Conservation (phyloP, 2,797 vertebrate species). For the Sebastes goodei region DNA sequence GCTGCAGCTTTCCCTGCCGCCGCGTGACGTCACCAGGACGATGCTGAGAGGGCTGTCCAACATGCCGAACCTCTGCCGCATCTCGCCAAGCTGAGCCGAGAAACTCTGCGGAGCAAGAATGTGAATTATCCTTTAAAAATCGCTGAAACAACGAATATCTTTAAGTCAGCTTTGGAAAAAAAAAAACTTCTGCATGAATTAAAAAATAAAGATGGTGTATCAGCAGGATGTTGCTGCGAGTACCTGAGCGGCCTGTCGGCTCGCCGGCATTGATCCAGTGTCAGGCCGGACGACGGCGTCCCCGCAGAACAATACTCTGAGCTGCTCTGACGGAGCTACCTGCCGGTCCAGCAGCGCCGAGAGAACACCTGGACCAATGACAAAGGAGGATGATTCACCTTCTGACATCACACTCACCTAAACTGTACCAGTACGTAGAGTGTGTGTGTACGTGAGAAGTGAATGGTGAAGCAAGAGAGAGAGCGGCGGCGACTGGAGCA, state of each 20-base stretch:
- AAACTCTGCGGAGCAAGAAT: slow-evolving; percentile 42
- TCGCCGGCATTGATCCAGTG: background rate
- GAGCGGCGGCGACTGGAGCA: too few relatives aligned
- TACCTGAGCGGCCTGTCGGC: slow-evolving; percentile 43
- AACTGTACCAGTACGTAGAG: too few relatives aligned
- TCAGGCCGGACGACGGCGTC: slow-evolving; percentile 13
- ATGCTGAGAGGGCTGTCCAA: slow-evolving; percentile 59
- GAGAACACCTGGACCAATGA: slow-evolving; percentile 55
- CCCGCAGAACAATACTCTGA: slow-evolving; percentile 63
- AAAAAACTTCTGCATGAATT: background rate
- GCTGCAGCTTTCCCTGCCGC: slow-evolving; percentile 45
- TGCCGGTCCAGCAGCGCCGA: slow-evolving; percentile 50
- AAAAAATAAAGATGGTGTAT: background rate
- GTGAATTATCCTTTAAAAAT: background rate
- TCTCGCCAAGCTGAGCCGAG: slow-evolving; percentile 47
- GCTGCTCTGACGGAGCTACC: slow-evolving; percentile 51
- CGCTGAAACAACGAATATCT: background rate
- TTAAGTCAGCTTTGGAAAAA: background rate
- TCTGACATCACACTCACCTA: background rate
- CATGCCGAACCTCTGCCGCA: slow-evolving; percentile 44
- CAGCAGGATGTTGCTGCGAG: background rate
- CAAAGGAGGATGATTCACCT: background rate
- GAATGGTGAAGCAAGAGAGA: too few relatives aligned
- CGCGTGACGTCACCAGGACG: slow-evolving; percentile 32
- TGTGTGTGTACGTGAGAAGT: too few relatives aligned